Evolutionary conservation across 2,113 vertebrate species (phyloP).

Genomic region (Sylvilagus bachmani): DNA sequence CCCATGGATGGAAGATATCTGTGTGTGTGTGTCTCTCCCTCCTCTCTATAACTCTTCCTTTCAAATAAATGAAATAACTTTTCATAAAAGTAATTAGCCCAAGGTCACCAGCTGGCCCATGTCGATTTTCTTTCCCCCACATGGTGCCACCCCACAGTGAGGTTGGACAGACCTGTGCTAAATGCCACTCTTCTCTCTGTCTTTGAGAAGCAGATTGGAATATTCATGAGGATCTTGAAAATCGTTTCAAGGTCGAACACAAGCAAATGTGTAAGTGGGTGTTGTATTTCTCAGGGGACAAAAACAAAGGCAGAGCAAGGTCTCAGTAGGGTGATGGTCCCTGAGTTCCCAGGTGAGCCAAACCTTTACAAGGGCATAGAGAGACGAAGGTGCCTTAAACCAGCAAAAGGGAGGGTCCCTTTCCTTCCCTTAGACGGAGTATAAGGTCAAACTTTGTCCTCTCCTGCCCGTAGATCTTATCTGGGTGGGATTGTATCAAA

Average conservation of each 20-base stretch:
- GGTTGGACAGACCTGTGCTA: background rate
- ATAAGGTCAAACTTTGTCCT: slow-evolving; percentile 85
- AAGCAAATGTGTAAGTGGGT: background rate
- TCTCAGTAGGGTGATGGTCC: background rate
- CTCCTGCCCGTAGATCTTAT: slow-evolving; percentile 80
- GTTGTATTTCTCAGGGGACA: background rate
- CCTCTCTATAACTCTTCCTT: too few species aligned
- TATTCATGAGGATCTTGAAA: slow-evolving; percentile 12
- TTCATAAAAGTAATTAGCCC: background rate
- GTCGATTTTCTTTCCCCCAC: background rate
- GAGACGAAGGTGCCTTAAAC: background rate
- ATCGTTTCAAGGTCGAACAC: slow-evolving; percentile 38
- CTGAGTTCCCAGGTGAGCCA: background rate
- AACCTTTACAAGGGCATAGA: background rate
- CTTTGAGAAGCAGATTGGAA: slow-evolving; percentile 35
- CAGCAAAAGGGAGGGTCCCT: slow-evolving; percentile 35
- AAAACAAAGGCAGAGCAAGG: background rate
- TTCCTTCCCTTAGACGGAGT: slow-evolving; percentile 51
- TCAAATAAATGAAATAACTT: too few species aligned
- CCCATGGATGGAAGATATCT: too few species aligned
- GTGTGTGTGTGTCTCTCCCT: too few species aligned
- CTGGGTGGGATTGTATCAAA: slow-evolving; percentile 85
- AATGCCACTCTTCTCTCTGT: background rate
- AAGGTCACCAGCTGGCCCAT: background rate
- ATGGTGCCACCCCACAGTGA: background rate